phyloP scores from a whole-genome alignment of 2,888 invertebrate genomes.

The Xanthorhoe designata region DNA sequence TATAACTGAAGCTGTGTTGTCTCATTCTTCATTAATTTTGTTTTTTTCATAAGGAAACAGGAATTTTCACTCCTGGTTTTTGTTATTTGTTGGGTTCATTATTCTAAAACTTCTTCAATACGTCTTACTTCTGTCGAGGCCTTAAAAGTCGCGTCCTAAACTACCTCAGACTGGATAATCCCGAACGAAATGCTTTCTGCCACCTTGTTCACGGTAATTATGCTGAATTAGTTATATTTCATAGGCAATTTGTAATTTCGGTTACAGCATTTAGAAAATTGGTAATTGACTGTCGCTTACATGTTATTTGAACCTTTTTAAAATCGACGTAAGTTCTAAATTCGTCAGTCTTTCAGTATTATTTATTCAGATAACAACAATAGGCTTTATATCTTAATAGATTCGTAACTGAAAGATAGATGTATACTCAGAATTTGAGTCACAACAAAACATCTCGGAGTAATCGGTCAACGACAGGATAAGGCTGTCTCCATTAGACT shows the following conservation, averaged over 20 bases:
- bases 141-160: slow-evolving; percentile 16
- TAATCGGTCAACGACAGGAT: slow-evolving; percentile 17
- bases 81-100: too few species aligned
- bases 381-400: not conserved
- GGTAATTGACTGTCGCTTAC: not conserved
- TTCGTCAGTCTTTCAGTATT: too few species aligned
- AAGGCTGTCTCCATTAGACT: not conserved
- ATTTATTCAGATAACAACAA: not conserved
- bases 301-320: not conserved
- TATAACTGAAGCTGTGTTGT: too few species aligned
- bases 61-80: too few species aligned
- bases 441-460: slow-evolving; percentile 6
- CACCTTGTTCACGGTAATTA: slow-evolving; percentile 61
- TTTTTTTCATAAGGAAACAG: too few species aligned
- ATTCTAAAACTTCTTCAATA: too few species aligned
- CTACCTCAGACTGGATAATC: slow-evolving; percentile 45
- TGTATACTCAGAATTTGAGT: not conserved
- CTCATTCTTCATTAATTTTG: too few species aligned
- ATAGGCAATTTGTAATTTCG: slow-evolving; percentile 39
- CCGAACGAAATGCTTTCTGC: slow-evolving; percentile 52
- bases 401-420: not conserved
- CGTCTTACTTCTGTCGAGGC: not conserved
- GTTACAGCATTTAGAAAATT: slow-evolving; percentile 23
- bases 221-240: slow-evolving; percentile 60
- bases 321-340: not conserved